Evolutionary conservation across 2,888 invertebrate genomes (phyloP).

Genomic region (Sinotaia quadrata): DNA sequence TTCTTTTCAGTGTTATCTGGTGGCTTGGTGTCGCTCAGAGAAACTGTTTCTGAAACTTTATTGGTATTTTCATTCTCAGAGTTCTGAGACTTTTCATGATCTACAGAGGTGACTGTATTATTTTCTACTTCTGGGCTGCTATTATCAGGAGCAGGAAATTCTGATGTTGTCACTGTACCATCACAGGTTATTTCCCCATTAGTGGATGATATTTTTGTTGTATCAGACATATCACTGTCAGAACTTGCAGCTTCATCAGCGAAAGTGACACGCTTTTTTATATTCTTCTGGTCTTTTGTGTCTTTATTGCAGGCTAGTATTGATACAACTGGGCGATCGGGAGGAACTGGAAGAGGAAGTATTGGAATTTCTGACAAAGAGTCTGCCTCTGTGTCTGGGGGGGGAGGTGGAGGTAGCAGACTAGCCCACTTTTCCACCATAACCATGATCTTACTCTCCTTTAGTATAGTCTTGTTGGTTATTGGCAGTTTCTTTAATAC

Average conservation of each 20-base stretch:
- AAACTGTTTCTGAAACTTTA: not conserved
- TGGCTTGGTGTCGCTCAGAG: not conserved
- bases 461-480: slow-evolving; percentile 91
- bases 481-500: slow-evolving; percentile 90
- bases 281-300: slow-evolving; percentile 42
- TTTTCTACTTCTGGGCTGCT: not conserved
- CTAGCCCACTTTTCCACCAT: slow-evolving; percentile 88
- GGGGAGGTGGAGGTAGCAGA: slow-evolving; percentile 33
- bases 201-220: slow-evolving; percentile 22
- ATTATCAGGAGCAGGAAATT: not conserved
- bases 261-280: slow-evolving; percentile 60
- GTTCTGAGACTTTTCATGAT: not conserved
- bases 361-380: slow-evolving; percentile 29
- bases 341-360: slow-evolving; percentile 27
- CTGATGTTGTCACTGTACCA: not conserved
- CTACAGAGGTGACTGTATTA: slow-evolving; percentile 38
- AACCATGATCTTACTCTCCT: slow-evolving; percentile 90
- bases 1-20: not conserved
- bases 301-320: slow-evolving; percentile 49
- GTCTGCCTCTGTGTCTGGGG: slow-evolving; percentile 31
- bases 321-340: slow-evolving; percentile 51
- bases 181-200: slow-evolving; percentile 19
- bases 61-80: slow-evolving; percentile 23
- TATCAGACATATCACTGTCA: slow-evolving; percentile 60
- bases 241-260: slow-evolving; percentile 63